Evolutionary conservation across 2,113 vertebrate genomes (phyloP).

Genomic region (Anas platyrhynchos): DNA sequence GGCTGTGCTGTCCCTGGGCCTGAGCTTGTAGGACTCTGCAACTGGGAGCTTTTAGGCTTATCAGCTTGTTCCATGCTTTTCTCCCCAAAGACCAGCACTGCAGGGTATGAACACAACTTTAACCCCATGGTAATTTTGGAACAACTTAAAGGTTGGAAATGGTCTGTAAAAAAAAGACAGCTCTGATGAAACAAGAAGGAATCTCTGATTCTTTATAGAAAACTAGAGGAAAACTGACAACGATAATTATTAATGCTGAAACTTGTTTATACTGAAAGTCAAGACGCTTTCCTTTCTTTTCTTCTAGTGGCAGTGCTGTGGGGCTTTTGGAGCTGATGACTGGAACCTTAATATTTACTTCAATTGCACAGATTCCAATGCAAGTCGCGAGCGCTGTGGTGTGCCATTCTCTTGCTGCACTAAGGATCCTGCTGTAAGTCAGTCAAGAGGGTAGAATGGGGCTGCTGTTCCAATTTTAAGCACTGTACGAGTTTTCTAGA

Average conservation of each 20-base stretch:
- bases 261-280: not conserved
- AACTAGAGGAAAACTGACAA: not conserved
- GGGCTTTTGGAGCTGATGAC: constrained; percentile 93
- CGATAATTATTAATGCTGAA: not conserved
- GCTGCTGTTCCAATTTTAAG: not conserved
- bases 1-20: not conserved
- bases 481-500: not conserved
- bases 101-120: not conserved
- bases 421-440: constrained; percentile 92
- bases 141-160: not conserved
- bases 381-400: constrained; percentile 94
- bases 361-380: constrained; percentile 95
- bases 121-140: not conserved
- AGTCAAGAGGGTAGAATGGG: not conserved
- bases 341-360: constrained; percentile 99
- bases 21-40: not conserved
- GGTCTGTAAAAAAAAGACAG: not conserved
- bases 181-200: not conserved
- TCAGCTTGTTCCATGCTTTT: not conserved
- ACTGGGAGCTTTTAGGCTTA: not conserved
- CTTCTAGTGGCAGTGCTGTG: constrained; percentile 95
- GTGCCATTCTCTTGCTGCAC: constrained; percentile 98
- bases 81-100: not conserved
- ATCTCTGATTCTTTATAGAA: not conserved
- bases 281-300: constrained; percentile 11